These are phyloP conservation scores for Mythimna albipuncta DNA, from an alignment of 2,888 invertebrate genomes.

Conservation along the genomic window DNA sequence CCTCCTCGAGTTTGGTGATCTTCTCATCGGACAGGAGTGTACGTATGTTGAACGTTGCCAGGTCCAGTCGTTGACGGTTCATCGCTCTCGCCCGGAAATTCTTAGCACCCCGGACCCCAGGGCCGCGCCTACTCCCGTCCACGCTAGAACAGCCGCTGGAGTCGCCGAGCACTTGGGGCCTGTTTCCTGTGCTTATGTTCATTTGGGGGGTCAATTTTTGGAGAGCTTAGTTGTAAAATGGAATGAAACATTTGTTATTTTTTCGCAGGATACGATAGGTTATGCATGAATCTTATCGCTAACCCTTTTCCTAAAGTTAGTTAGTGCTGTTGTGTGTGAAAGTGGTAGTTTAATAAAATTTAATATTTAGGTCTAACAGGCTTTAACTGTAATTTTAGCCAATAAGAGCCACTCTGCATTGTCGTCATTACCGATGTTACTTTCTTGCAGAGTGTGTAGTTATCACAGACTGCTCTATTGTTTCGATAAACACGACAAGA, in stretches of 20 bases:
- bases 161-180: too few relatives aligned
- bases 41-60: too few relatives aligned
- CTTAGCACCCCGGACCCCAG: too few relatives aligned
- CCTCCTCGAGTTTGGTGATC: too few relatives aligned
- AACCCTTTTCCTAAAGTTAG: constrained; percentile 1
- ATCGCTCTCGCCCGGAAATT: too few relatives aligned
- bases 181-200: too few relatives aligned
- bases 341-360: not conserved
- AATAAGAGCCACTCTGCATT: not conserved
- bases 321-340: not conserved
- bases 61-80: too few relatives aligned
- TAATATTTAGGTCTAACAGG: constrained; percentile 7
- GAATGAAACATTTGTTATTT: not conserved
- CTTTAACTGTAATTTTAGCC: not conserved
- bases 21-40: too few relatives aligned
- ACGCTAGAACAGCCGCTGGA: too few relatives aligned
- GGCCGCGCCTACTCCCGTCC: too few relatives aligned
- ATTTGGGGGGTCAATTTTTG: too few relatives aligned
- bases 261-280: constrained; percentile 6
- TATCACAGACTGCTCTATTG: not conserved
- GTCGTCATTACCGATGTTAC: constrained; percentile 1
- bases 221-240: not conserved
- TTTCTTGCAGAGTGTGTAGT: constrained; percentile 4
- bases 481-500: constrained; percentile 5
- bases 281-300: constrained; percentile 23